Base-by-base conservation (phyloP, 2,797 vertebrate genomes). In the Acropternis orthonyx region DNA sequence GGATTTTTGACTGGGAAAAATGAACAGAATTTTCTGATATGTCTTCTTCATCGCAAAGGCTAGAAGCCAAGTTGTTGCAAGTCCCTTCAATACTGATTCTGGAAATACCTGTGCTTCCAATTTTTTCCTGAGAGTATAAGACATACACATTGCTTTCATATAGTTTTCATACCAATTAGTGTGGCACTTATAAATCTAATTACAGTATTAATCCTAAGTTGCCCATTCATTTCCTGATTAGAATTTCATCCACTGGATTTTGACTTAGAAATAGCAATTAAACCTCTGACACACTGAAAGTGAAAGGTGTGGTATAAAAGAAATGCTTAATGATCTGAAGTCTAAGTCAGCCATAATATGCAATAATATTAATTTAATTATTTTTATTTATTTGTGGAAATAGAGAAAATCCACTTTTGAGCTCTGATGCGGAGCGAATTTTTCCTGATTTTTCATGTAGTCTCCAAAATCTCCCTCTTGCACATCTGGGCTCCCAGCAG, bases 201-300 rank as follows among this genome's bases (percentile, higher is more conserved):
- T 89, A 93, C 37, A 49, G n/a, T 58, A 85, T 92, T 85, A 89
- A 92, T 91, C 75, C 51, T 63, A 79, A 87, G 93, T 79, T 91
- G 71, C 66, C 20, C 2, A 41, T 52, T 95, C 43, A 68, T 92
- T 89, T 88, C 75, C 82, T 85, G 91, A 91, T 95, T 89, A 91
- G 87, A 59, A 78, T 65, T 85, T 65, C 61, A 54, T 80, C 49
- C 49, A 14, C 56, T 4, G 12, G 12, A 71, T 89, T 85, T 89
- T 18, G 37, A 71, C 49, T 93, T 74, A 32, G 87, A 91, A 93
- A 74, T 58, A 77, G 71, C 73, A 93, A 92, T 92, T 92, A 94
- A 88, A 65, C 3, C 8, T 1, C 12, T 59, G 81, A 91, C 3
- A 69, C 75, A 76, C 30, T 17, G 85, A 79, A 81, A 85, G 37